A percentile compares a stretch with the other conserved stretches of the same genome.
Evolutionary conservation across 2,113 vertebrate species (phyloP).

Genomic region (Xiphophorus maculatus): DNA sequence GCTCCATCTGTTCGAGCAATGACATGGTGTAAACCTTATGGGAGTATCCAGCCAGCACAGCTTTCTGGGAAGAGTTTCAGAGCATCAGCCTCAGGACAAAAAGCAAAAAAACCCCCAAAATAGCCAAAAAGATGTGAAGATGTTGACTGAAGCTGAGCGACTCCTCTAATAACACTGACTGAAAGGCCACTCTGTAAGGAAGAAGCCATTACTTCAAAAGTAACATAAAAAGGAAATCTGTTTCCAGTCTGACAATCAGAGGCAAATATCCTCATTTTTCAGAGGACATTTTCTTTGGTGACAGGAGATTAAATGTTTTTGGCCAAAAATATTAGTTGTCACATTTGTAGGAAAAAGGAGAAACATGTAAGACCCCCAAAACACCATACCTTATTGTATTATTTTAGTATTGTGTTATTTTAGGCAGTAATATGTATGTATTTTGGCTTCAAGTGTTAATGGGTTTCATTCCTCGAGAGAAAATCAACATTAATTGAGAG

Average conservation of each 20-base stretch:
- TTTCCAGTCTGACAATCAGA: not conserved
- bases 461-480: too few species aligned
- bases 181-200: not conserved
- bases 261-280: not conserved
- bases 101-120: not conserved
- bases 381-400: too few species aligned
- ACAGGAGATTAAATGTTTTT: too few species aligned
- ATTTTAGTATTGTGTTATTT: too few species aligned
- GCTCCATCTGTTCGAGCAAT: too few species aligned
- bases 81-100: not conserved
- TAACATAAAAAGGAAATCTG: not conserved
- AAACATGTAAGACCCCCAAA: too few species aligned
- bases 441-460: too few species aligned
- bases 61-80: not conserved
- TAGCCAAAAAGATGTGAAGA: not conserved
- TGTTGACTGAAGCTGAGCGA: not conserved
- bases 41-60: not conserved
- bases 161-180: not conserved
- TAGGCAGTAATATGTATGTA: too few species aligned
- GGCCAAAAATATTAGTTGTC: too few species aligned
- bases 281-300: not conserved
- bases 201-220: not conserved
- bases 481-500: too few species aligned
- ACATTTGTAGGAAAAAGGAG: too few species aligned
- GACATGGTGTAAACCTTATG: not conserved